Percentiles rank a stretch among this genome's conserved stretches.
Conservation (phyloP, 1,140 invertebrate species). For the Zaprionus lachaisei region DNA sequence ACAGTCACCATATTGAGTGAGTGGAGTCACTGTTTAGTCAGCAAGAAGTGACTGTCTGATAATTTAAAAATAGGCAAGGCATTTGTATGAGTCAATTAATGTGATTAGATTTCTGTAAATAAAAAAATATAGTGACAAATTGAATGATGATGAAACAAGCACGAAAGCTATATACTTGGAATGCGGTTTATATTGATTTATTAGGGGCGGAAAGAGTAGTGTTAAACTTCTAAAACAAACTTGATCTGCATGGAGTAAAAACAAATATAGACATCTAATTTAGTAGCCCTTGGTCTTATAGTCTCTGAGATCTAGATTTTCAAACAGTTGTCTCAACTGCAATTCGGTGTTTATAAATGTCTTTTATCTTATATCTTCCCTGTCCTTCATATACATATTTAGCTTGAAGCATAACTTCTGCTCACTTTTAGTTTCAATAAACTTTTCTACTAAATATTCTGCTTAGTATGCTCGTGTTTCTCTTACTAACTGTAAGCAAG, state of each 20-base stretch:
- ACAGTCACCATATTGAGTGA: background rate
- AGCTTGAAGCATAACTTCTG: background rate
- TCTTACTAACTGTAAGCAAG: slow-evolving; percentile 11
- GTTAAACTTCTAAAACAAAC: no score
- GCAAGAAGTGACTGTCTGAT: background rate
- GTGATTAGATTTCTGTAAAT: no score
- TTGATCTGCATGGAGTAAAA: no score
- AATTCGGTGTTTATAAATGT: background rate
- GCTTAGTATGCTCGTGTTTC: background rate
- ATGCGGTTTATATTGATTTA: no score
- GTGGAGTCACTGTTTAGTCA: background rate
- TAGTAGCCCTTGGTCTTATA: no score
- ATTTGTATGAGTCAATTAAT: no score
- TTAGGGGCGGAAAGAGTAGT: no score
- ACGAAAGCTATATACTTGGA: no score
- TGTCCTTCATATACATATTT: background rate
- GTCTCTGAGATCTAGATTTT: background rate
- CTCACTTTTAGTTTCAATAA: background rate
- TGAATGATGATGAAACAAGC: no score
- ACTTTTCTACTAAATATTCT: slow-evolving; percentile 2
- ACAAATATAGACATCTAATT: background rate
- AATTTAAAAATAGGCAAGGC: background rate
- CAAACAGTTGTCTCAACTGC: no score
- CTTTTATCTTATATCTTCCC: background rate
- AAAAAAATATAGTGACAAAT: no score